Base-by-base conservation (phyloP, 2,888 invertebrate genomes). In the Rhorus exstirpatorius region DNA sequence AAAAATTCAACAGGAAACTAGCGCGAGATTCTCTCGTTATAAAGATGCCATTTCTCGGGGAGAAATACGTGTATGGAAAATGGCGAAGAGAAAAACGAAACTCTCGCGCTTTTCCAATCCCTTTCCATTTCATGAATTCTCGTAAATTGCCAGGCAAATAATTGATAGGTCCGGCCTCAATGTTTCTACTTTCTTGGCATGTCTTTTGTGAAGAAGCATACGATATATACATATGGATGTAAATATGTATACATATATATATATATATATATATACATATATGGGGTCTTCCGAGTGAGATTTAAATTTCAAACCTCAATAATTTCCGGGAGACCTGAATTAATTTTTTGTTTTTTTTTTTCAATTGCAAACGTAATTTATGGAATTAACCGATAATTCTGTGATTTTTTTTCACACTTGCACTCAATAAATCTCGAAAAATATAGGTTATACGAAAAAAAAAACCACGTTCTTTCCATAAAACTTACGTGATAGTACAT, bases 161-260 rank as follows among this genome's bases (percentile, higher is more conserved):
- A 92, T 92, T 92, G 92, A 92, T 92, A 92, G 92, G 90, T 90
- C 67, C 90, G 88, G 87, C 81, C 80, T 88, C 90, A 89, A 91
- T 91, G 92, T 92, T 91, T 92, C 90, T 90, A 91, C 92, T 92
- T 91, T 89, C 91, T 90, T 92, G 92, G 91, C 92, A 92, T 90
- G n/a, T n/a, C 88, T 88, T 90, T 91, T 90, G 90, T 90, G 88
- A 90, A 90, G 89, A 89, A 38, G 24, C 21, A 90, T 88, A 86
- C 26, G n/a, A 8, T 83, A 85, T 74, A 86, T 41, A 46, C 35
- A 35, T 3, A 19, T 41, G 41, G 12, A 38, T 60, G 17, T 31
- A 41, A 14, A 49, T 72, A 19, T 44, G 19, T 49, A 21, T 26
- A 55, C 12, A n/a, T 26, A 2, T 55, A 10, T 63, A 35, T 63